Evolutionary conservation across 2,797 vertebrate genomes (phyloP).

Genomic region (Etheostoma nigrum): DNA sequence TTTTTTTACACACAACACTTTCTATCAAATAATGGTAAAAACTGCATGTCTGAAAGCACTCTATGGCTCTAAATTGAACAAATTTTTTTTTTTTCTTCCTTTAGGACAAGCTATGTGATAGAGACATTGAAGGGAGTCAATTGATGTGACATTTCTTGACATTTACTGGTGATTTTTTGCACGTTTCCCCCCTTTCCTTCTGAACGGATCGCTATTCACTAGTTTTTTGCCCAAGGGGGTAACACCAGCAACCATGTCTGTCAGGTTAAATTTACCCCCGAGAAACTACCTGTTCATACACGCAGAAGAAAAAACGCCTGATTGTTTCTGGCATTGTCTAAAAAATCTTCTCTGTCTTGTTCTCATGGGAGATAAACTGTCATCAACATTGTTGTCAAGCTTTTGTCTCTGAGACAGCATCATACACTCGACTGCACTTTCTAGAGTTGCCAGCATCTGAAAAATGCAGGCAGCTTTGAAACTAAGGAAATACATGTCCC

Average conservation of each 20-base stretch:
- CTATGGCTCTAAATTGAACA: neutral
- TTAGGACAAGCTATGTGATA: constrained; percentile 7
- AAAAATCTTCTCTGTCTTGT: constrained; percentile 19
- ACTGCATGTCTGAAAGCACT: neutral
- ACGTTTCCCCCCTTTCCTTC: neutral
- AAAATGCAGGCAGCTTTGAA: constrained; percentile 4
- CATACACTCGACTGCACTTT: neutral
- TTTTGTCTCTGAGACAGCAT: constrained; percentile 18
- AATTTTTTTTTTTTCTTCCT: too few relatives aligned
- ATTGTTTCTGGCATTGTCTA: constrained; percentile 42
- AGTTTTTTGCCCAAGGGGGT: constrained; percentile 27
- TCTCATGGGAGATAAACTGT: constrained; percentile 27
- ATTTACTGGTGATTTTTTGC: constrained; percentile 29
- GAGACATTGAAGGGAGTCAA: constrained; percentile 8
- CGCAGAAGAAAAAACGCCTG: neutral
- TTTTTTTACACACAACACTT: neutral
- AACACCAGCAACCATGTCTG: constrained; percentile 42
- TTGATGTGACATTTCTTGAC: constrained; percentile 59
- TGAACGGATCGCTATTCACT: constrained; percentile 13
- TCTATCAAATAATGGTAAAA: neutral
- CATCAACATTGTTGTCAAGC: constrained; percentile 18
- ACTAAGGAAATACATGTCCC: neutral
- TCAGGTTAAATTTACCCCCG: constrained; percentile 56
- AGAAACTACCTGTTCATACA: constrained; percentile 48
- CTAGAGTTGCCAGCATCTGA: neutral